Evolutionary conservation across 2,888 invertebrate genomes (phyloP), one percentile per base, ranked within the genome.

Genomic region (Sclerodermus sp.): DNA sequence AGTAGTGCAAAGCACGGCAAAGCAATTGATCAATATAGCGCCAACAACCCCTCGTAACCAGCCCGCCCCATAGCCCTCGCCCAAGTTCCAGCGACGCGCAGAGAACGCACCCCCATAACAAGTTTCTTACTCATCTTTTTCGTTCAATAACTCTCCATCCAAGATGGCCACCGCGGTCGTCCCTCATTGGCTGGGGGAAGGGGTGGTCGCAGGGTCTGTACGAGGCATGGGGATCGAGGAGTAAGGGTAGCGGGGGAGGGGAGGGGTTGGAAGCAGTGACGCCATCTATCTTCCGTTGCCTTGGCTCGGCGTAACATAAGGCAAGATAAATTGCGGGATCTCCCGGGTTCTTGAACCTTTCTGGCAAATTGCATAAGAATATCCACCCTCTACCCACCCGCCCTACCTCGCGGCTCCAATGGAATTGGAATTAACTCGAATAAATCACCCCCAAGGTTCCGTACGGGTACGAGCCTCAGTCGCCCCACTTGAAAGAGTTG

Each of bases 121-220:
- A 76, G 77, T 78, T 77, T 77, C 77, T 78, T 78, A 77, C 78
- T 78, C 78, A 78, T 78, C 78, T 78, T 78, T 77, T 77, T 78
- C 78, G 79, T 78, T 78, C 79, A 79, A 79, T 78, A 79, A 78
- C 77, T 77, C 77, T 77, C 76, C 77, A 78, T 76, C 78, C 78
- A 78, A 79, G 77, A 79, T 79, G 78, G 78, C 79, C 76, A 78
- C 77, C 76, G 70, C 74, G 73, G 77, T 77, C 78, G 79, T 79
- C 69, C 73, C 78, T 79, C 77, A 79, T 79, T 79, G 79, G 79
- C 75, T 75, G 64, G 76, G 76, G 77, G 76, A 66, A 68, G 73
- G 77, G 77, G 76, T 77, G 74, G 76, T 72, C 76, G 75, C 68
- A 67, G 64, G 64, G 54, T 66, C 60, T 64, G 63, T 64, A 60